These are phyloP conservation scores for Camelus dromedarius DNA, from an alignment of 2,113 vertebrate species.

Conservation along the genomic window DNA sequence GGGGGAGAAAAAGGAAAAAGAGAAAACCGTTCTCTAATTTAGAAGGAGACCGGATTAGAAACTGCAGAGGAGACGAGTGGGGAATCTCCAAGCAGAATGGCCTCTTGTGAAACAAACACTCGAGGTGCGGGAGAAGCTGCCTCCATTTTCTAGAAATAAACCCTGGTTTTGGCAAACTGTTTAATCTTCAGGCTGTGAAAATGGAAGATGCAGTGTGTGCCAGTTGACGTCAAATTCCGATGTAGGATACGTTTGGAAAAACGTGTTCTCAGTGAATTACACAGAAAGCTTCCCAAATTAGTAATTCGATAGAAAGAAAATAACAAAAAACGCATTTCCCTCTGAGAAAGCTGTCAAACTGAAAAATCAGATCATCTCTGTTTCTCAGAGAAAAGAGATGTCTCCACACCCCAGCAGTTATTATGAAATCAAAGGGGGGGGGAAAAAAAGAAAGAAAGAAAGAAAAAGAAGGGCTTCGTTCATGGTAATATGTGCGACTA, in stretches of 20 bases:
- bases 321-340: neutral
- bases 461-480: conserved; percentile 24
- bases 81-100: neutral
- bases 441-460: neutral
- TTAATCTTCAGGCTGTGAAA: neutral
- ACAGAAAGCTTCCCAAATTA: neutral
- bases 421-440: neutral
- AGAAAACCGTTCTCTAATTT: conserved; percentile 29
- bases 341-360: conserved; percentile 52
- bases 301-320: neutral
- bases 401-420: conserved; percentile 48
- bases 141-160: neutral
- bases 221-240: neutral
- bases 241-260: neutral
- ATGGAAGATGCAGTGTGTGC: neutral
- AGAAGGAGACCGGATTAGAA: conserved; percentile 14
- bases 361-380: conserved; percentile 17
- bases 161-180: neutral
- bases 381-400: conserved; percentile 42
- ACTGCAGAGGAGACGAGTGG: neutral
- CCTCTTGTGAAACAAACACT: neutral
- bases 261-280: neutral
- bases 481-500: neutral
- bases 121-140: neutral
- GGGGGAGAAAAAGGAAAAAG: neutral